A percentile compares a stretch with the other conserved stretches of the same genome.
These are phyloP conservation scores for Heliconius congener DNA, from an alignment of 1,140 invertebrate species.

Conservation along the genomic window DNA sequence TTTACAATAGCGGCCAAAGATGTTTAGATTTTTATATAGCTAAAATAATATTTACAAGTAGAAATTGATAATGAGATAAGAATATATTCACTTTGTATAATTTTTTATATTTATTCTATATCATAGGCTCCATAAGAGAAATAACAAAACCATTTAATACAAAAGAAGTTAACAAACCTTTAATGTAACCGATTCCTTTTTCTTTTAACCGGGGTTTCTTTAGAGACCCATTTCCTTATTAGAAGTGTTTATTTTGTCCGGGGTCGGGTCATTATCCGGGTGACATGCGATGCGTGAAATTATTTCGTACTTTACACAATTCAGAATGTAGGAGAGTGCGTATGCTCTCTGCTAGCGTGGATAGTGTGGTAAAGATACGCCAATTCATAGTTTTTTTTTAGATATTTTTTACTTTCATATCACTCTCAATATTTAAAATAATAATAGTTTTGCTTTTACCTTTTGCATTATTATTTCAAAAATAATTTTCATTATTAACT, in stretches of 20 bases:
- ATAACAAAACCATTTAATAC: slow-evolving; percentile 9
- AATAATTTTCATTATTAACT: too few relatives aligned
- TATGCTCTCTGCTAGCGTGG: slow-evolving; percentile 52
- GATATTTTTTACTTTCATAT: too few relatives aligned
- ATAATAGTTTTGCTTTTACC: too few relatives aligned
- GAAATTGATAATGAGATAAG: too few relatives aligned
- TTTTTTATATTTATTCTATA: too few relatives aligned
- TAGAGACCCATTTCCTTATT: slow-evolving; percentile 64
- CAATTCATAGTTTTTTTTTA: background rate
- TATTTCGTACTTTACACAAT: slow-evolving; percentile 80
- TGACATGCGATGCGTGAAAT: slow-evolving; percentile 79
- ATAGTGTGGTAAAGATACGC: slow-evolving; percentile 37
- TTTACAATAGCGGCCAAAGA: background rate
- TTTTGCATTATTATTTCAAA: too few relatives aligned
- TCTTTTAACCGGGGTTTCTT: slow-evolving; percentile 55
- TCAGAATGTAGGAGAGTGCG: slow-evolving; percentile 52
- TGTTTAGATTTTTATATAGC: background rate
- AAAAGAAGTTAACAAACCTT: slow-evolving; percentile 17
- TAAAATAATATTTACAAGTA: too few relatives aligned
- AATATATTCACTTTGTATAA: too few relatives aligned
- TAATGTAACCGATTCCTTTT: slow-evolving; percentile 49
- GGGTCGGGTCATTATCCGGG: slow-evolving; percentile 72
- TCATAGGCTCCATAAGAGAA: background rate
- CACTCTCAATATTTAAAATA: too few relatives aligned
- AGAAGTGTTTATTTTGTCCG: slow-evolving; percentile 72